phyloP scores from a whole-genome alignment of 30 jellyfish, hydroid and myxozoan genomes.

The Mastigias papua region DNA sequence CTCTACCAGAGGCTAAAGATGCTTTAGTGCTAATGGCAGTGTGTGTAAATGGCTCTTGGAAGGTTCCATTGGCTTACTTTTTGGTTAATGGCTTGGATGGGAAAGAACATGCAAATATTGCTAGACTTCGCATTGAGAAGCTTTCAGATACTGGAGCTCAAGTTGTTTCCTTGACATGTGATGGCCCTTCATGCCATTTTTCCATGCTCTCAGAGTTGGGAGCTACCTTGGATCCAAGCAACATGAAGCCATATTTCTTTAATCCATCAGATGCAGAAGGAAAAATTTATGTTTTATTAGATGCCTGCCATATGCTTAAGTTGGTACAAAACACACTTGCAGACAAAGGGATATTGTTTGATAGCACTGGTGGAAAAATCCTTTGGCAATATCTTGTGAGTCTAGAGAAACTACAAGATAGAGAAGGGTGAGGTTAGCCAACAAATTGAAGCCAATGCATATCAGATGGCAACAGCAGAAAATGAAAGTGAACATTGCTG shows the following conservation, averaged over 20 bases:
- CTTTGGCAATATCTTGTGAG: slow-evolving; percentile 53
- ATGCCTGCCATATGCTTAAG: slow-evolving; percentile 84
- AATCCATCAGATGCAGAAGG: slow-evolving; percentile 36
- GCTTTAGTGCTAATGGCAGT: slow-evolving; percentile 69
- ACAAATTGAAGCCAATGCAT: slow-evolving; percentile 53
- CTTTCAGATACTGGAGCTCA: slow-evolving; percentile 47
- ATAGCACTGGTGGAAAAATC: slow-evolving; percentile 32
- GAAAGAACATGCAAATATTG: slow-evolving; percentile 59
- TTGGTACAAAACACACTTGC: slow-evolving; percentile 27
- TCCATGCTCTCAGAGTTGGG: slow-evolving; percentile 70
- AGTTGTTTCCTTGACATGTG: slow-evolving; percentile 59
- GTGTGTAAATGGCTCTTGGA: slow-evolving; percentile 62
- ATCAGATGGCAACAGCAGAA: slow-evolving; percentile 71
- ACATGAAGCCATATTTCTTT: slow-evolving; percentile 30
- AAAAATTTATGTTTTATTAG: slow-evolving; percentile 55
- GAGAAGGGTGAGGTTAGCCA: slow-evolving; percentile 57
- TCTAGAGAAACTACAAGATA: slow-evolving; percentile 56
- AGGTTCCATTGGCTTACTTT: slow-evolving; percentile 61
- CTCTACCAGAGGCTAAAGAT: slow-evolving; percentile 60
- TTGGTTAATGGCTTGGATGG: slow-evolving; percentile 69
- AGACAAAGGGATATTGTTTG: slow-evolving; percentile 8
- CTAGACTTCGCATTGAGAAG: slow-evolving; percentile 29
- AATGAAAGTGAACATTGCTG: slow-evolving; percentile 83
- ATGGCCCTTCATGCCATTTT: slow-evolving; percentile 69
- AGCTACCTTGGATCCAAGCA: slow-evolving; percentile 44